Evolutionary conservation across 1,140 invertebrate genomes (phyloP).

Genomic region (Cephus cinctus): DNA sequence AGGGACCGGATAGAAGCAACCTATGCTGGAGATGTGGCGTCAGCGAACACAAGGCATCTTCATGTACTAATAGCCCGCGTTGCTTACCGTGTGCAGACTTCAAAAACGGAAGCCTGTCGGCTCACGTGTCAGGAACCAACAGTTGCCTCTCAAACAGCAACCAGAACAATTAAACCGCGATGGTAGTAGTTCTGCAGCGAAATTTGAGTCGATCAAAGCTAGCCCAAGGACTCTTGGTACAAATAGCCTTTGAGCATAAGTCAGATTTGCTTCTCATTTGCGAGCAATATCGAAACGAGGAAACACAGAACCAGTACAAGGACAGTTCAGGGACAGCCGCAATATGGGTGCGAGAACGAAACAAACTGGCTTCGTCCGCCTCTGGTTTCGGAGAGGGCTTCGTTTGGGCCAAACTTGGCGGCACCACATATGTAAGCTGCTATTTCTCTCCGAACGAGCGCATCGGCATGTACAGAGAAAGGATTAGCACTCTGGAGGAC

Average conservation of each 20-base stretch:
- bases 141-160: slow-evolving; percentile 2
- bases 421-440: slow-evolving; percentile 9
- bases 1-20: slow-evolving; percentile 10
- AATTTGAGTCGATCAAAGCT: slow-evolving; percentile 9
- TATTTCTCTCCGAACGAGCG: slow-evolving; percentile 20
- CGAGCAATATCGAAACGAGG: slow-evolving; percentile 14
- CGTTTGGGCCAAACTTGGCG: slow-evolving; percentile 13
- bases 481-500: slow-evolving; percentile 4
- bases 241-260: not conserved
- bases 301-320: not conserved
- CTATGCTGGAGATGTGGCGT: slow-evolving; percentile 23
- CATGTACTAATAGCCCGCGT: not conserved
- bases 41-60: slow-evolving; percentile 13
- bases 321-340: slow-evolving; percentile 3
- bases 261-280: slow-evolving; percentile 6
- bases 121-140: slow-evolving; percentile 8
- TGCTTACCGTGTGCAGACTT: slow-evolving; percentile 7
- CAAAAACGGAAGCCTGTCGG: not conserved
- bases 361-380: not conserved
- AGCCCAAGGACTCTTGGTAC: slow-evolving; percentile 9
- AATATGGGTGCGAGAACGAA: slow-evolving; percentile 5
- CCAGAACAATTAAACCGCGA: not conserved
- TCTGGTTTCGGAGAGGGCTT: slow-evolving; percentile 11
- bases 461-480: slow-evolving; percentile 14
- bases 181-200: slow-evolving; percentile 7